phyloP scores from a whole-genome alignment of 2,113 vertebrate species.

The Monarcha castaneiventris region DNA sequence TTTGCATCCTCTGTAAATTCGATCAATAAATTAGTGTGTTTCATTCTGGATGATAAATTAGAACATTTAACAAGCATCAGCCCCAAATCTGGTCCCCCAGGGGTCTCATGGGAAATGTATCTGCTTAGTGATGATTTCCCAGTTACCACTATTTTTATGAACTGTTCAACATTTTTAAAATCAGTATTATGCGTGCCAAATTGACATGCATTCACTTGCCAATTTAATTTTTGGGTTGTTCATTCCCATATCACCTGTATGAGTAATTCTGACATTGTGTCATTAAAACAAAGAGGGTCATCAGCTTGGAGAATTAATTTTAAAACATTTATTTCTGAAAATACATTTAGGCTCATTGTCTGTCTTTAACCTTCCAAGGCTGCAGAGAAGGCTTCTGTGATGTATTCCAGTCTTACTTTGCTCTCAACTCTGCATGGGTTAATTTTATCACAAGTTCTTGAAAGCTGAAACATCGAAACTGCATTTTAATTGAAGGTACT shows the following conservation, averaged over 20 bases:
- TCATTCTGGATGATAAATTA: neutral
- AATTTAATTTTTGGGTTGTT: neutral
- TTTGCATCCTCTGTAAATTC: neutral
- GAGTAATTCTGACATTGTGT: neutral
- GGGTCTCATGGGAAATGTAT: neutral
- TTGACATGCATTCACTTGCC: neutral
- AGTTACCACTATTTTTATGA: constrained; percentile 34
- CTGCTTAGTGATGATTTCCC: neutral
- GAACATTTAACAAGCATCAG: neutral
- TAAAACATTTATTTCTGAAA: neutral
- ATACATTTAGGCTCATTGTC: neutral
- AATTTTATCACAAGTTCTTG: constrained; percentile 13
- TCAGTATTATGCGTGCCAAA: neutral
- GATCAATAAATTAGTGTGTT: neutral
- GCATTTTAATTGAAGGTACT: constrained; percentile 9
- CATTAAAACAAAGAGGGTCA: neutral
- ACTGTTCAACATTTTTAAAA: neutral
- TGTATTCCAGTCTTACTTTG: neutral
- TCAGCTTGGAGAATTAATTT: neutral
- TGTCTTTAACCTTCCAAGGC: neutral
- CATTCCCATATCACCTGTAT: neutral
- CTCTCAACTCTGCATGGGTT: neutral
- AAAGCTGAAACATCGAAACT: neutral
- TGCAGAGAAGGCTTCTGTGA: neutral
- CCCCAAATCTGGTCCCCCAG: neutral